phyloP scores from a whole-genome alignment of 2,797 vertebrate genomes.

The Borostomias antarcticus region DNA sequence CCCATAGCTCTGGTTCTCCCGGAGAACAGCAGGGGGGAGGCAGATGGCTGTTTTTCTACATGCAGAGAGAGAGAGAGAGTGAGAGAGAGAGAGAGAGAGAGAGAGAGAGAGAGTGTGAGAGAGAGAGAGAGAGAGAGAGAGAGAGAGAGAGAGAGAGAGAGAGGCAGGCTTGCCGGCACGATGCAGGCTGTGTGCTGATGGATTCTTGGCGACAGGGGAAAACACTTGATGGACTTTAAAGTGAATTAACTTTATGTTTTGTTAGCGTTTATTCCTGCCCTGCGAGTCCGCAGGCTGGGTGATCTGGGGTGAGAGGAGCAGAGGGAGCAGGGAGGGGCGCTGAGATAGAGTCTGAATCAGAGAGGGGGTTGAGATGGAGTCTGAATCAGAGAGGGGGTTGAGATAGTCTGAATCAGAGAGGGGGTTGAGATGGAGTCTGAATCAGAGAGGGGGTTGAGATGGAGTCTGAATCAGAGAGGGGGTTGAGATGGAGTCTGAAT shows the following conservation, averaged over 20 bases:
- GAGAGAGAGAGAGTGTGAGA: too few species aligned
- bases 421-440: not conserved
- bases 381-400: not conserved
- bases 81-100: too few species aligned
- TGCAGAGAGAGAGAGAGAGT: too few species aligned
- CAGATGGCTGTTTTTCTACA: constrained; percentile 18
- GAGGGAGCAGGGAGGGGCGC: not conserved
- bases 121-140: too few species aligned
- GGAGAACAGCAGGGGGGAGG: not conserved
- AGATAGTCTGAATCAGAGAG: too few species aligned
- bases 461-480: not conserved
- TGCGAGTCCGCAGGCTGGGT: constrained; percentile 3
- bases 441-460: not conserved
- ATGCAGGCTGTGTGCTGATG: constrained; percentile 24
- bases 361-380: not conserved
- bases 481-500: not conserved
- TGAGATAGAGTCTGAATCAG: not conserved
- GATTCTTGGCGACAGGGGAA: constrained; percentile 11
- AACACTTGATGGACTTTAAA: constrained; percentile 25
- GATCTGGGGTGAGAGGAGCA: not conserved
- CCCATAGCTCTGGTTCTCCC: not conserved
- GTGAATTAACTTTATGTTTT: constrained; percentile 35
- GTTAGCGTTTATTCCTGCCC: constrained; percentile 27
- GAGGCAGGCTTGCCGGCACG: not conserved
- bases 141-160: too few species aligned